Evolutionary conservation across 2,888 invertebrate species (phyloP).

Genomic region (Ormia ochracea): DNA sequence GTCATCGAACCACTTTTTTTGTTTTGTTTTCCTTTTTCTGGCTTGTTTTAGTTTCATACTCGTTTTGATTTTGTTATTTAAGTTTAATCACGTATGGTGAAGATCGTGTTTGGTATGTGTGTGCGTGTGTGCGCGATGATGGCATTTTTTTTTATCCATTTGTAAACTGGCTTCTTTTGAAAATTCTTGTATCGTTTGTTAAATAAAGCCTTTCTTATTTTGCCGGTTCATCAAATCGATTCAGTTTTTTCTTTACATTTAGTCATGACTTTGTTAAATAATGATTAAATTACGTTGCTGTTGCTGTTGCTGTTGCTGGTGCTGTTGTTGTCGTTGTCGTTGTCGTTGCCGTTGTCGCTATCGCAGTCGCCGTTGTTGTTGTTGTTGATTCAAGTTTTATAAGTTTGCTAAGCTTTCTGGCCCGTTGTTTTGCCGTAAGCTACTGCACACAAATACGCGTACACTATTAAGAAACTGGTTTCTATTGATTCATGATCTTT

Average conservation of each 20-base stretch:
- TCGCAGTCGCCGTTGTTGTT: background rate
- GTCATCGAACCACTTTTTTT: constrained; percentile 62
- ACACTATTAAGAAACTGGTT: constrained; percentile 47
- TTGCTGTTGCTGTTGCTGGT: background rate
- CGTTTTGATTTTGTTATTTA: constrained; percentile 26
- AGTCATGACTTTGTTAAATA: constrained; percentile 60
- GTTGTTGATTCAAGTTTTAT: constrained; percentile 18
- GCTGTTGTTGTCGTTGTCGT: background rate
- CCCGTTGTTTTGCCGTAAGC: constrained; percentile 35
- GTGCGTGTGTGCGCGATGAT: background rate
- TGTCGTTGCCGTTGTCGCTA: too few relatives aligned
- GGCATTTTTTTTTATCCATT: constrained; percentile 10
- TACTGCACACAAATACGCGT: constrained; percentile 37
- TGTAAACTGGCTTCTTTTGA: constrained; percentile 32
- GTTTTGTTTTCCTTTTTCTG: constrained; percentile 3
- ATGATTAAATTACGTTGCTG: constrained; percentile 38
- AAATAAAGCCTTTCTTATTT: constrained; percentile 34
- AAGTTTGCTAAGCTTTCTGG: constrained; percentile 13
- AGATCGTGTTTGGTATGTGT: constrained; percentile 13
- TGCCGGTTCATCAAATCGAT: constrained; percentile 30
- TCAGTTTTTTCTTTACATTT: constrained; percentile 19
- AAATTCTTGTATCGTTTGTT: constrained; percentile 21
- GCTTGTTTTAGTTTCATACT: background rate
- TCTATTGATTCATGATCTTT: constrained; percentile 58
- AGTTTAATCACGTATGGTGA: constrained; percentile 42